Conservation (phyloP, 1,140 invertebrate genomes). For the Alviniconcha marisindica region DNA sequence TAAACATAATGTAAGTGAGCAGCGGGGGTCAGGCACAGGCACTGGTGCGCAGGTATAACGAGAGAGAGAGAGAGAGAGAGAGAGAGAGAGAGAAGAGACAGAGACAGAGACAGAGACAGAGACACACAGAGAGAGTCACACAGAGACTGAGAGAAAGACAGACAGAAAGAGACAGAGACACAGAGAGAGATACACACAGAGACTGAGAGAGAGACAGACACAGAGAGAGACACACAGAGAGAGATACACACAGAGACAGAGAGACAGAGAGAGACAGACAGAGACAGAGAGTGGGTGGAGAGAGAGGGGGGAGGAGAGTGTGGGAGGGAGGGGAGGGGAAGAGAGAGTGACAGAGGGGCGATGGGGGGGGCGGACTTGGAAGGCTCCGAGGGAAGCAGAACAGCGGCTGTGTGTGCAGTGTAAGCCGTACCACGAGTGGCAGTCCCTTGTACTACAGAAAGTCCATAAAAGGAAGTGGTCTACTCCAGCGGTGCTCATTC, state of each 20-base stretch:
- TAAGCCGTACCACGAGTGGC: no score
- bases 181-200: background rate
- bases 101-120: background rate
- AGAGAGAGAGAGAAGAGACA: no score
- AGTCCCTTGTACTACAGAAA: slow-evolving; percentile 1
- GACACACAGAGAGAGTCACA: background rate
- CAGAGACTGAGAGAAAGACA: background rate
- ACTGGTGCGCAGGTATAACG: slow-evolving; percentile 30
- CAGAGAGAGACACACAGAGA: background rate
- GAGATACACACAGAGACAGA: background rate
- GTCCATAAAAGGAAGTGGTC: background rate
- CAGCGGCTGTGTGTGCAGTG: no score
- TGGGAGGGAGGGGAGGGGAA: no score
- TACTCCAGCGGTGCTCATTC: background rate
- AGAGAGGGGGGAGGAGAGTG: background rate
- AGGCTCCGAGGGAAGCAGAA: no score
- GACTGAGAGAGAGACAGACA: background rate
- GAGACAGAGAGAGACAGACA: background rate
- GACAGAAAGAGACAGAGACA: background rate
- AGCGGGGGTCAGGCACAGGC: no score
- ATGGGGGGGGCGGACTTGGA: no score
- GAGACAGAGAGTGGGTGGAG: background rate
- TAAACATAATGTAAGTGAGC: no score
- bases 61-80: slow-evolving; percentile 42
- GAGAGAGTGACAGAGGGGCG: background rate